Evolutionary conservation across 2,113 vertebrate genomes (phyloP), one percentile per base, ranked within the genome.

Genomic region (Stercorarius parasiticus): DNA sequence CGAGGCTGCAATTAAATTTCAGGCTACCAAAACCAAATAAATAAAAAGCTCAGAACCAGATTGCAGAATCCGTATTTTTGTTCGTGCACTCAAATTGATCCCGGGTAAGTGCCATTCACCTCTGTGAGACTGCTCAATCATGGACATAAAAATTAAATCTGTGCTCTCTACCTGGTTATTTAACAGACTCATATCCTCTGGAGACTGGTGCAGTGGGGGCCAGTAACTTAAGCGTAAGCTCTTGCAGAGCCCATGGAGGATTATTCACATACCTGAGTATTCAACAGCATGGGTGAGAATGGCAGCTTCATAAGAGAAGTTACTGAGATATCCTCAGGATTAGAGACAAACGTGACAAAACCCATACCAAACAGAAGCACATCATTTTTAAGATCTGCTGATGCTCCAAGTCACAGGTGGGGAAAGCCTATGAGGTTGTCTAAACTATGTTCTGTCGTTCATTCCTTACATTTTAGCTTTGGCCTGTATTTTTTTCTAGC

Each of bases 221-320:
- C 65, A 82, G 42, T 29, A 71, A 7, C 55, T 7, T 7, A 36
- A 56, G 6, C 2, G 0, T 10, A 38, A 53, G 19, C 29, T 85
- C 47, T 36, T 45, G 36, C 1, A 11, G 47, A 50, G 43, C 27
- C 14, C 7, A 0, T 4, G 2, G 55, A 19, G 77, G 7, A 8
- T 12, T 5, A 36, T 47, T 86, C 50, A 38, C 18, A 4, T 13
- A 47, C 34, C 21, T 1, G 8, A 64, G 26, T 38, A n/a, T 22
- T 71, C 3, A 6, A 15, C 8, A 50, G 3, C 17, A 1, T 0
- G 0, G 36, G 5, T 50, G 43, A 65, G 42, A 88, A n/a, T 0
- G 1, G 50, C 20, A 55, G 21, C 50, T 70, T 55, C 53, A 27
- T 53, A 53, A 61, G n/a, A 61, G 3, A 76, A 70, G 34, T 12